phyloP scores from a whole-genome alignment of 1,140 invertebrate species.

The Phymorhynchus buccinoides region DNA sequence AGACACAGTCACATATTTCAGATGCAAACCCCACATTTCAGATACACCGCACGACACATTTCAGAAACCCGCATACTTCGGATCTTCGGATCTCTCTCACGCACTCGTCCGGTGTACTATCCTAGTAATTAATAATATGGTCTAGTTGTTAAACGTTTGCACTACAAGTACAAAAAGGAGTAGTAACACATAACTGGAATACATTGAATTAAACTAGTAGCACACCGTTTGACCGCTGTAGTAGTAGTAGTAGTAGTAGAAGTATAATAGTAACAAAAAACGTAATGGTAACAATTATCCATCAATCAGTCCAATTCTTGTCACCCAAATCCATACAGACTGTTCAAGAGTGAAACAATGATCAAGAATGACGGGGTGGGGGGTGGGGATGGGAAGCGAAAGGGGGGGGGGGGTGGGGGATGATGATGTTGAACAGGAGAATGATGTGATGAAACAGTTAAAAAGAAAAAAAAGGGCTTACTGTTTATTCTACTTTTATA shows the following conservation, averaged over 20 bases:
- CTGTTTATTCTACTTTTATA: background rate
- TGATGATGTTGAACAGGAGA: no score
- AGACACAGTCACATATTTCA: no score
- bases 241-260: background rate
- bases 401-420: no score
- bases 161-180: background rate
- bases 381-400: background rate
- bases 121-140: no score
- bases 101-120: background rate
- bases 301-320: background rate
- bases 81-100: background rate
- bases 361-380: background rate
- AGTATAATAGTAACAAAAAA: no score
- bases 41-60: no score
- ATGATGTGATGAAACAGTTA: no score
- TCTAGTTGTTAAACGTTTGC: background rate
- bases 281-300: background rate
- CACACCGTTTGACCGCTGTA: background rate
- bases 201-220: background rate
- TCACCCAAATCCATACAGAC: background rate
- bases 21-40: no score
- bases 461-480: background rate
- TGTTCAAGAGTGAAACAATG: background rate
- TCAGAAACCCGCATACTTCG: background rate
- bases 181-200: slow-evolving; percentile 2